Evolutionary conservation across 1,140 invertebrate genomes (phyloP), one percentile per base, ranked within the genome.

Genomic region (Drosophila novamexicana): DNA sequence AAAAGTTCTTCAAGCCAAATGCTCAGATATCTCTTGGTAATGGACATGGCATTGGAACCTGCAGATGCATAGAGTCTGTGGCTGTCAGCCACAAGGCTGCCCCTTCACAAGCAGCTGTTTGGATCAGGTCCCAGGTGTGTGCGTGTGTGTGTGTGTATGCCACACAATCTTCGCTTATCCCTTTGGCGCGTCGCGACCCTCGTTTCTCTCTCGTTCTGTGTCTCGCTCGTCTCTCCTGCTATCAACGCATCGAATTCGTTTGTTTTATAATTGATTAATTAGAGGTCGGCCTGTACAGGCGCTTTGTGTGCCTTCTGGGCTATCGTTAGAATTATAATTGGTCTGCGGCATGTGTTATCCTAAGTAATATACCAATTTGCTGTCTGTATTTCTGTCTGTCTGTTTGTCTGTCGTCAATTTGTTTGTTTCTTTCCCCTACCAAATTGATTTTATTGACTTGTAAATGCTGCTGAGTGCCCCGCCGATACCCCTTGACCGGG

Each of bases 241-340:
- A 67, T 77, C 65, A 67, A 49, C 73, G 58, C 58, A 88, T 88
- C 74, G 66, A 65, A 82, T 86, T 83, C 79, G 84, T 89, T 89
- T 77, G 83, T 89, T 85, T 85, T 88, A 73, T 91, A 91, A 91
- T 91, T 91, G 90, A 91, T 91, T 91, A 91, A 91, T 91, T 91
- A 91, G 75, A 91, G 83, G 89, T 63, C 84, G 89, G 84, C 77
- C 65, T 80, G 61, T 53, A 49, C 29, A 29, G 52, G 73, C 56
- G 59, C 58, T 22, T 62, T 44, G 44, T 36, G 42, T 57, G 47
- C 45, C 56, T 62, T 42, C 68, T 69, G 45, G 47, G 47, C 75
- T 85, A 90, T 85, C 81, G 81, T 75, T 85, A 90, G 78, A 85
- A 79, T 86, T 91, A 83, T 91, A 91, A 91, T 91, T 89, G 89